These are phyloP conservation scores for Neofelis nebulosa DNA, from an alignment of 2,113 vertebrate genomes.

Conservation along the genomic window DNA sequence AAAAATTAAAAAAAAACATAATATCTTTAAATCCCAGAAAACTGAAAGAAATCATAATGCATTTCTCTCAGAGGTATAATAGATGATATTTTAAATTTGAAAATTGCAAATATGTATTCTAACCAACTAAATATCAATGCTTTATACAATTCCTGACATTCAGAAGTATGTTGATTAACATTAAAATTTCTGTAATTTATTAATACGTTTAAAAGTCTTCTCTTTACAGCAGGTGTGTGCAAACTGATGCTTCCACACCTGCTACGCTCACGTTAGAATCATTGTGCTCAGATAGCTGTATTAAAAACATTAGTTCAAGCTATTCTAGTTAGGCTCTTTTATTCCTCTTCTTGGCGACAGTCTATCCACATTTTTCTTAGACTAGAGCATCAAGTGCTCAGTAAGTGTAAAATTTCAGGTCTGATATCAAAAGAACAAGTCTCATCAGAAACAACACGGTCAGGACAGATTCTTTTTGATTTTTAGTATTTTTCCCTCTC, in stretches of 20 bases:
- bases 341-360: background rate
- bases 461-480: background rate
- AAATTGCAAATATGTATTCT: background rate
- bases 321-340: background rate
- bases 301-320: rapidly evolving
- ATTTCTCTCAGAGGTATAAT: background rate
- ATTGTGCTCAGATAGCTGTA: background rate
- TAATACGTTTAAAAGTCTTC: background rate
- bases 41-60: background rate
- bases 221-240: background rate
- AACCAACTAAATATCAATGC: background rate
- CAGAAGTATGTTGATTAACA: background rate
- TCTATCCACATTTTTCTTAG: background rate
- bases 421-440: background rate
- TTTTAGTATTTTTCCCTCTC: background rate
- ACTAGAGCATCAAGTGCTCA: background rate
- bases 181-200: background rate
- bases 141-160: background rate
- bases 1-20: background rate
- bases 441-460: background rate
- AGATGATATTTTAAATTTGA: background rate
- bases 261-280: rapidly evolving
- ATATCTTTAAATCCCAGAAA: background rate
- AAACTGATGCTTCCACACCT: too few relatives aligned
- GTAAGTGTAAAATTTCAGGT: background rate